Conservation (phyloP, 2,797 vertebrate genomes). For the Lepilemur septentrionalis region DNA sequence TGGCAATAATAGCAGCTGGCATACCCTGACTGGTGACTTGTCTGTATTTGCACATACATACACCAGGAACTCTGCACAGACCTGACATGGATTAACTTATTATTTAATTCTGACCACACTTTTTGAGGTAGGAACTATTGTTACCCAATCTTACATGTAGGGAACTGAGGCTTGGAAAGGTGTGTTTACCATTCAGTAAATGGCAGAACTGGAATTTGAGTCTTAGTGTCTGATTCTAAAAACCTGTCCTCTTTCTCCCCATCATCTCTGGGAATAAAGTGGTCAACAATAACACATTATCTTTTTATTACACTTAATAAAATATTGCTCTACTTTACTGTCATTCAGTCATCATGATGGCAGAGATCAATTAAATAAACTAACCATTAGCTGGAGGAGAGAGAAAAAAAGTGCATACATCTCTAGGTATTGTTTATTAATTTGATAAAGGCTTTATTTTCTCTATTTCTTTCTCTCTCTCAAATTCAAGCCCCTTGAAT, state of each 20-base stretch:
- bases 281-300: neutral
- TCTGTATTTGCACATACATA: neutral
- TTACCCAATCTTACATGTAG: neutral
- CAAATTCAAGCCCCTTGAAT: neutral
- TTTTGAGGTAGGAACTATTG: neutral
- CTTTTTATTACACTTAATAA: neutral
- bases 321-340: neutral
- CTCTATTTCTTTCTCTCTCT: neutral
- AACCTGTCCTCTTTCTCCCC: neutral
- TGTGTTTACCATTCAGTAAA: neutral
- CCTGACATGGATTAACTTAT: neutral
- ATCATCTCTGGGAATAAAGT: neutral
- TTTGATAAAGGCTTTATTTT: neutral
- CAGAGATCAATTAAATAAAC: slow-evolving; percentile 13
- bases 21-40: neutral
- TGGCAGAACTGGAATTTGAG: neutral
- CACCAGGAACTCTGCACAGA: neutral
- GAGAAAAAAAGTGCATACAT: neutral
- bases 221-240: neutral
- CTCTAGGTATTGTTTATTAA: neutral
- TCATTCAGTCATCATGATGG: neutral
- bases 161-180: neutral
- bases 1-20: neutral
- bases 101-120: neutral
- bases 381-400: slow-evolving; percentile 18